Percentiles rank a stretch among this genome's conserved stretches.
Evolutionary conservation across 2,113 vertebrate genomes (phyloP).

Genomic region (Ciconia boyciana): DNA sequence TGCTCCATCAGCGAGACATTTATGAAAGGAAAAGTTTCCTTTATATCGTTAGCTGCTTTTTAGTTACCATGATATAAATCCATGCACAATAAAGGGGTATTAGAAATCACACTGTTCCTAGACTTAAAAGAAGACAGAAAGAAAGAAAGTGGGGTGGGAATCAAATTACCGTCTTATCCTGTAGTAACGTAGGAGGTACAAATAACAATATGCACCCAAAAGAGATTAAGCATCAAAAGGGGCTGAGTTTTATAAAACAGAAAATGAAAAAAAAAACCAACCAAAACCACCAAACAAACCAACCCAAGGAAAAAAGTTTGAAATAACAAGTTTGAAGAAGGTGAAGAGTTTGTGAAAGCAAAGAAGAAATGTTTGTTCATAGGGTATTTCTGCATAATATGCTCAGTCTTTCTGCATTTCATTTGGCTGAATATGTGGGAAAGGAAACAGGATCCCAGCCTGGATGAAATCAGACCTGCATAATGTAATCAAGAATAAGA

Average conservation of each 20-base stretch:
- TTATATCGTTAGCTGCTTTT: background rate
- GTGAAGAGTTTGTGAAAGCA: background rate
- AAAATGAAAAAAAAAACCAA: background rate
- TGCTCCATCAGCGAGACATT: background rate
- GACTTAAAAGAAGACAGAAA: background rate
- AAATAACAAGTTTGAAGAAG: background rate
- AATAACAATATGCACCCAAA: background rate
- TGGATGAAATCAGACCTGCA: constrained; percentile 55
- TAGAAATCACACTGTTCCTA: background rate
- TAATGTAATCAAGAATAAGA: constrained; percentile 63
- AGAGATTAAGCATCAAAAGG: background rate
- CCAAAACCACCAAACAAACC: background rate
- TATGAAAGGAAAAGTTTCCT: background rate
- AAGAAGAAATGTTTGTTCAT: background rate
- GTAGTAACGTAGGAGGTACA: background rate
- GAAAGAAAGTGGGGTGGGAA: background rate
- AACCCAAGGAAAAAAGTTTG: background rate
- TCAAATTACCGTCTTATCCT: background rate
- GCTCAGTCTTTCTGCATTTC: background rate
- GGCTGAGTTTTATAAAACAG: background rate
- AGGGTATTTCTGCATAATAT: background rate
- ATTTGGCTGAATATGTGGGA: background rate
- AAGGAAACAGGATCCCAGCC: background rate
- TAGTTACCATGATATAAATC: background rate
- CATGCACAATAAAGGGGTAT: background rate